Evolutionary conservation across 1,140 invertebrate species (phyloP).

Genomic region (Aphidius ervi): DNA sequence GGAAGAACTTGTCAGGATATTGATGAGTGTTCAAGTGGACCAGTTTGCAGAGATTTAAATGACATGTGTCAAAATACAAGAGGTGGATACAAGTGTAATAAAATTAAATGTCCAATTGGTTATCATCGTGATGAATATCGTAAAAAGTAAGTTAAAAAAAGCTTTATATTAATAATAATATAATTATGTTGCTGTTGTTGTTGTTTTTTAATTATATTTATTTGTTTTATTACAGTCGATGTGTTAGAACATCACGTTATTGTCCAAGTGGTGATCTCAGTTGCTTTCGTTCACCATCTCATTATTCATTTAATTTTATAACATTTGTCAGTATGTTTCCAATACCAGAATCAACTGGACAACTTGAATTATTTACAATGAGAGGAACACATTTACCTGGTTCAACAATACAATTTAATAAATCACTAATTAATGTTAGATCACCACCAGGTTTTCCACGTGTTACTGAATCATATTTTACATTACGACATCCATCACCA

Average conservation of each 20-base stretch:
- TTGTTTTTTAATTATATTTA: background rate
- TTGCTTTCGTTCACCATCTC: slow-evolving; percentile 73
- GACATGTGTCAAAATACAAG: slow-evolving; percentile 88
- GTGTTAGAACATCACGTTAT: slow-evolving; percentile 63
- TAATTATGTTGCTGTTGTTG: background rate
- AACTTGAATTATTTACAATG: slow-evolving; percentile 83
- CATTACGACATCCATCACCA: slow-evolving; percentile 52
- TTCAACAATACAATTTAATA: slow-evolving; percentile 69
- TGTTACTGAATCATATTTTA: slow-evolving; percentile 67
- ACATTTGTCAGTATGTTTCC: slow-evolving; percentile 81
- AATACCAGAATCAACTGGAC: slow-evolving; percentile 60
- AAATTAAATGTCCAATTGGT: slow-evolving; percentile 76
- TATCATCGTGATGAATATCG: slow-evolving; percentile 70
- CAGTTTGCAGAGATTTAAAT: slow-evolving; percentile 60
- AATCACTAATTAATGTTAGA: slow-evolving; percentile 64
- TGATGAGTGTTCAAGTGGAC: slow-evolving; percentile 74
- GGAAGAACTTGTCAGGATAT: slow-evolving; percentile 78
- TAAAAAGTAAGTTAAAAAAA: slow-evolving; percentile 64
- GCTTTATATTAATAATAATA: background rate
- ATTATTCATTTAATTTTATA: slow-evolving; percentile 87
- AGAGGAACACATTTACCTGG: slow-evolving; percentile 66
- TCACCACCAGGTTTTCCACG: slow-evolving; percentile 59
- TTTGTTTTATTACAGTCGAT: slow-evolving; percentile 67
- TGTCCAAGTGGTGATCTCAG: slow-evolving; percentile 66
- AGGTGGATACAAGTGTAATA: slow-evolving; percentile 83